These are phyloP conservation scores for Coronaproctus castanopsis DNA, from an alignment of 2,888 invertebrate genomes.

Conservation along the genomic window DNA sequence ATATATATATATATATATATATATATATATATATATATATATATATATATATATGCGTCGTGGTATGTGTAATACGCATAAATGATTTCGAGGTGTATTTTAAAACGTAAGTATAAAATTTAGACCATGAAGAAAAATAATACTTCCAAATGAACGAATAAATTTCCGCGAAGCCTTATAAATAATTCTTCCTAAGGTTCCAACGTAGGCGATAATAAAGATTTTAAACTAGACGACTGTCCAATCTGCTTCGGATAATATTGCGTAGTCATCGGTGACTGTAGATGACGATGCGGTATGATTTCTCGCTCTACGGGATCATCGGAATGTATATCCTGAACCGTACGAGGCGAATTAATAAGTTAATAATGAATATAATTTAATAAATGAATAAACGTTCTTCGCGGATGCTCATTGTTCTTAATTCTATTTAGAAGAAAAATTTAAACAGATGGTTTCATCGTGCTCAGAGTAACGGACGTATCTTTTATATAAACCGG, in stretches of 20 bases:
- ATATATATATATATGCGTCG: no score
- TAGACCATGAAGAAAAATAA: no score
- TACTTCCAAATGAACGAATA: no score
- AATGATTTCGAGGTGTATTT: no score
- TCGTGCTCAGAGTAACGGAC: no score
- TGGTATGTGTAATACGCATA: no score
- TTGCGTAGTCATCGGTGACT: conserved; percentile 35
- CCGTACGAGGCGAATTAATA: neutral
- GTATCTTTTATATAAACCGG: no score
- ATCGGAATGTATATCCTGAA: conserved; percentile 11
- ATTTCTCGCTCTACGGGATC: conserved; percentile 36
- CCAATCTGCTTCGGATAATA: conserved; percentile 1
- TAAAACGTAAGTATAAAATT: no score
- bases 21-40: no score
- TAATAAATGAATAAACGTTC: neutral
- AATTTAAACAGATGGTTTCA: no score
- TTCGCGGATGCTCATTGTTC: neutral
- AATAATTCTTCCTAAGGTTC: neutral
- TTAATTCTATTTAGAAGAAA: neutral
- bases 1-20: no score
- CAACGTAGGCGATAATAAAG: neutral
- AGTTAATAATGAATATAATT: neutral
- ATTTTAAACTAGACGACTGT: neutral
- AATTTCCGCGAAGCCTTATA: no score
- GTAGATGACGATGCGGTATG: conserved; percentile 42